A percentile compares a stretch with the other conserved stretches of the same genome.
Evolutionary conservation across 2,888 invertebrate genomes (phyloP).

Genomic region (Cylindroiulus punctatus): DNA sequence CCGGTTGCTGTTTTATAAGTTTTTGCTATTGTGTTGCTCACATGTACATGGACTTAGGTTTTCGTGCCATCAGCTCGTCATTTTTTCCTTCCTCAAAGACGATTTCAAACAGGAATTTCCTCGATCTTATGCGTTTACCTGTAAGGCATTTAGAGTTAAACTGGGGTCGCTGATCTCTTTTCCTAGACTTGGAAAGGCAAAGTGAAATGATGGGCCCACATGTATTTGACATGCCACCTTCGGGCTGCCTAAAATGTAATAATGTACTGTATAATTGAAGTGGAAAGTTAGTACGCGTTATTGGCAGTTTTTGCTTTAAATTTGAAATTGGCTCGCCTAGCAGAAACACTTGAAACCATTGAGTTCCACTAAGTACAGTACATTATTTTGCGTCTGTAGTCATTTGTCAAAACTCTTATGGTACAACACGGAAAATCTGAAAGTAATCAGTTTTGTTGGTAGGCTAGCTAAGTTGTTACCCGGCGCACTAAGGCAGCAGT

Average conservation of each 20-base stretch:
- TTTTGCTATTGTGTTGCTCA: not conserved
- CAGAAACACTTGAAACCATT: not conserved
- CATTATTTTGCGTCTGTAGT: not conserved
- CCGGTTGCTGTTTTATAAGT: slow-evolving; percentile 6
- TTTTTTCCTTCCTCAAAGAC: slow-evolving; percentile 9
- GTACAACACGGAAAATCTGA: not conserved
- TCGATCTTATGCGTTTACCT: not conserved
- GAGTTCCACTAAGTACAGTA: not conserved
- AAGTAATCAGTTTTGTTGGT: not conserved
- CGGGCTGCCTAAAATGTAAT: not conserved
- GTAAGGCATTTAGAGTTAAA: slow-evolving; percentile 23
- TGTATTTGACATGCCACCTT: not conserved
- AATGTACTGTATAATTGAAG: not conserved
- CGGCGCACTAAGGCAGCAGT: not conserved
- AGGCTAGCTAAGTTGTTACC: not conserved
- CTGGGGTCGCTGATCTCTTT: slow-evolving; percentile 36
- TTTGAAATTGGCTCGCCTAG: not conserved
- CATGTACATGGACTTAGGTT: not conserved
- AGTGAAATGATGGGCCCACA: not conserved
- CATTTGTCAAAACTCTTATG: not conserved
- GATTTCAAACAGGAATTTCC: slow-evolving; percentile 16
- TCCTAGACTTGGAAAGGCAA: not conserved
- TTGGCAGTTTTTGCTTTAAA: not conserved
- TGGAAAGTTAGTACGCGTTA: not conserved
- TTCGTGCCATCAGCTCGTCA: slow-evolving; percentile 14